Percentiles rank a stretch among this genome's conserved stretches.
phyloP scores from a whole-genome alignment of 2,113 vertebrate species.

The Capreolus pygargus region DNA sequence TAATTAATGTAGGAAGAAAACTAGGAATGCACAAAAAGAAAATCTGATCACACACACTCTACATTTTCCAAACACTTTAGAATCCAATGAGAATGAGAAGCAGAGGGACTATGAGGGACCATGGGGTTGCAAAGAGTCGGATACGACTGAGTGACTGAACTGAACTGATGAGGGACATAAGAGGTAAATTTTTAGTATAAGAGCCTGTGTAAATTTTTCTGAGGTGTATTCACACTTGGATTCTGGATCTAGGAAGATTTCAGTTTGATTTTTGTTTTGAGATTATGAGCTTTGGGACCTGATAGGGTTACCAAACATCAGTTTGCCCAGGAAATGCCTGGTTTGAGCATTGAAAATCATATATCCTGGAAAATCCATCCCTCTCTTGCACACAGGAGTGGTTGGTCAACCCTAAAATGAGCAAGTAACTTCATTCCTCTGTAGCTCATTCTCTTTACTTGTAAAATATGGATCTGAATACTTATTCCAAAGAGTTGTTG shows the following conservation, averaged over 20 bases:
- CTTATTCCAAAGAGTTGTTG: neutral
- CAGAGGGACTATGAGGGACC: neutral
- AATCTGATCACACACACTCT: neutral
- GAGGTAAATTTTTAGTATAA: neutral
- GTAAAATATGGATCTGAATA: neutral
- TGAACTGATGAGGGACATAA: neutral
- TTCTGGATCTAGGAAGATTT: neutral
- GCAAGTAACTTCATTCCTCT: neutral
- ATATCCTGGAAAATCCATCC: neutral
- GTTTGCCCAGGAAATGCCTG: neutral
- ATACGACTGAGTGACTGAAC: neutral
- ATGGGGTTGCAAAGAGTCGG: accelerated
- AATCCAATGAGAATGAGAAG: conserved; percentile 40
- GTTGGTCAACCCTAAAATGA: neutral
- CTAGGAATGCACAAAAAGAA: conserved; percentile 31
- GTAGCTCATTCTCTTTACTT: neutral
- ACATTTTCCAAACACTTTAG: conserved; percentile 28
- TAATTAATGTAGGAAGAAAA: conserved; percentile 62
- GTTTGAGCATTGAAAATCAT: neutral
- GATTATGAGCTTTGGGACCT: neutral
- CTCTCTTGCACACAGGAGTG: neutral
- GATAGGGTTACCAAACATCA: neutral
- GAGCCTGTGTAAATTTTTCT: neutral
- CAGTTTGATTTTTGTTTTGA: neutral
- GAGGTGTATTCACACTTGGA: neutral